Conservation (phyloP, 2,888 invertebrate genomes). For the Hetaerina titia region DNA sequence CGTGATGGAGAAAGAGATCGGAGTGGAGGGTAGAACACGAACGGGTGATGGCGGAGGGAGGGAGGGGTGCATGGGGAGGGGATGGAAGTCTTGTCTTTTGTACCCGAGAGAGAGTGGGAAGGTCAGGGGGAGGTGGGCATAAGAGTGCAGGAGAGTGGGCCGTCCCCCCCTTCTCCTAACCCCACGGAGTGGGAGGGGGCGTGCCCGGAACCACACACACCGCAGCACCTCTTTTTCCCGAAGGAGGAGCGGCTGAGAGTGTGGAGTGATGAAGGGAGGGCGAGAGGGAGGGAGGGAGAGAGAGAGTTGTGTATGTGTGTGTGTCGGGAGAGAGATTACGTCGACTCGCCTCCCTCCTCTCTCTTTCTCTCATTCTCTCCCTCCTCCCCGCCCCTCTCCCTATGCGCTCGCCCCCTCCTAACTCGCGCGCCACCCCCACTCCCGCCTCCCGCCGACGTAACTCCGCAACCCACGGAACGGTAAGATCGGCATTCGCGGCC, state of each 20-base stretch:
- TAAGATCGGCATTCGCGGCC: constrained; percentile 55
- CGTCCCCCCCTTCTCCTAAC: background rate
- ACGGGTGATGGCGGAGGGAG: background rate
- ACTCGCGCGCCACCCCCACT: background rate
- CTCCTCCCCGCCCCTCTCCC: background rate
- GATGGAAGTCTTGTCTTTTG: background rate
- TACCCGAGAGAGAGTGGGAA: background rate
- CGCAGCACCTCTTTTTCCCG: constrained; percentile 19
- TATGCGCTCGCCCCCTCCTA: background rate
- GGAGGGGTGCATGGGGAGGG: background rate
- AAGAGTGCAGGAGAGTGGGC: background rate
- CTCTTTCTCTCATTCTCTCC: background rate
- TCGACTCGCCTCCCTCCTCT: constrained; percentile 19
- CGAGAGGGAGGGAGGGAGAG: background rate
- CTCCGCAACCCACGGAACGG: constrained; percentile 57
- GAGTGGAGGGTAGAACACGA: background rate
- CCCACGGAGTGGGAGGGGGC: background rate
- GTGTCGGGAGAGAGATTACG: constrained; percentile 33
- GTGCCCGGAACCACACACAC: constrained; percentile 10
- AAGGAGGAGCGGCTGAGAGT: background rate
- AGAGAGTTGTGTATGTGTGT: background rate
- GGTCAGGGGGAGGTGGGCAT: background rate
- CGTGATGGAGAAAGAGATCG: background rate
- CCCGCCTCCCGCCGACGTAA: constrained; percentile 10
- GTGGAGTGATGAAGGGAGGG: background rate